Percentiles rank a stretch among this genome's conserved stretches.
Evolutionary conservation across 1,140 invertebrate species (phyloP).

Genomic region (Bombus sylvicola): DNA sequence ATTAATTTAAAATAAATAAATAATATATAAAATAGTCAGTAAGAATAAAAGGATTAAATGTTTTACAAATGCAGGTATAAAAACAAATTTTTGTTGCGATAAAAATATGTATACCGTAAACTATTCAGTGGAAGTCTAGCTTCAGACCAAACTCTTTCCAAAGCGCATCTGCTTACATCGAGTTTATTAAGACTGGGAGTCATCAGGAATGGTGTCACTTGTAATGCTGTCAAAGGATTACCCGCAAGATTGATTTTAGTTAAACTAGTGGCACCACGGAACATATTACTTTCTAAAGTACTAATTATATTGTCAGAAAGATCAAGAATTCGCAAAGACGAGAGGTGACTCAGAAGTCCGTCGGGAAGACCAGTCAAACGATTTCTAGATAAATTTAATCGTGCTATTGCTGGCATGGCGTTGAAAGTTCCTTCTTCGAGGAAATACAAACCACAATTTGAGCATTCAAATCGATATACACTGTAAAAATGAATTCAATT

Average conservation of each 20-base stretch:
- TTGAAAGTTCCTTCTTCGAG: slow-evolving; percentile 85
- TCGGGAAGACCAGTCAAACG: slow-evolving; percentile 70
- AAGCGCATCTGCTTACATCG: slow-evolving; percentile 87
- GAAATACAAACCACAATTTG: slow-evolving; percentile 86
- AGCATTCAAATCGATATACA: slow-evolving; percentile 87
- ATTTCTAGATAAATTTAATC: slow-evolving; percentile 86
- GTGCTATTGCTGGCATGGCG: slow-evolving; percentile 86
- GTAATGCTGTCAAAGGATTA: slow-evolving; percentile 87
- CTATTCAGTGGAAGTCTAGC: slow-evolving; percentile 71
- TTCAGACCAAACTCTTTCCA: slow-evolving; percentile 86
- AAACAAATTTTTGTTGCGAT: background rate
- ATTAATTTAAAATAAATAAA: background rate
- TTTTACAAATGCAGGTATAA: background rate
- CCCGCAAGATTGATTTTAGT: slow-evolving; percentile 87
- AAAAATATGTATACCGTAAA: slow-evolving; percentile 64
- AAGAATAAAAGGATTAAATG: background rate
- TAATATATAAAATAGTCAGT: background rate
- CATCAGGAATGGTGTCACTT: slow-evolving; percentile 86
- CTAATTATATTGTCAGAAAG: slow-evolving; percentile 87
- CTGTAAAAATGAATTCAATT: slow-evolving; percentile 71
- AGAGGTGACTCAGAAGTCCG: slow-evolving; percentile 81
- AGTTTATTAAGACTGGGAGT: slow-evolving; percentile 83
- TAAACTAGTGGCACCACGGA: slow-evolving; percentile 83
- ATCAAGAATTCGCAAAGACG: slow-evolving; percentile 86
- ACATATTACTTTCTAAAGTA: slow-evolving; percentile 84